A percentile compares a stretch with the other conserved stretches of the same genome.
These are phyloP conservation scores for Pocillopora grandis DNA, from an alignment of 92 coral and sea anemone genomes.

Conservation along the genomic window DNA sequence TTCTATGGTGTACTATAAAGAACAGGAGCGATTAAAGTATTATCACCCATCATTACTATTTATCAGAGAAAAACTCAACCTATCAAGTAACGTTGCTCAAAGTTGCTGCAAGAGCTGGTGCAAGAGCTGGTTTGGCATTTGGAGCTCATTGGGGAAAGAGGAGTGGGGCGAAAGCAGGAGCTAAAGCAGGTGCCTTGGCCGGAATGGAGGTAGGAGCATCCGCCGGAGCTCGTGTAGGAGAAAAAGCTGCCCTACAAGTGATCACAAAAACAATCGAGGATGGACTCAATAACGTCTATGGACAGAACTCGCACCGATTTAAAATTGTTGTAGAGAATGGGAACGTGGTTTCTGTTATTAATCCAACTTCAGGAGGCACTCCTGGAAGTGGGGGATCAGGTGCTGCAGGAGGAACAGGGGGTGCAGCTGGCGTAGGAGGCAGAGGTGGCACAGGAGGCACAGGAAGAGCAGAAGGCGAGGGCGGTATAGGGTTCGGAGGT, in stretches of 20 bases:
- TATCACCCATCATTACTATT: neutral
- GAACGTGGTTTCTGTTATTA: constrained; percentile 17
- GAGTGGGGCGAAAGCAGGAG: constrained; percentile 47
- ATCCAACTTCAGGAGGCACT: constrained; percentile 14
- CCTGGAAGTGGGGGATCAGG: constrained; percentile 42
- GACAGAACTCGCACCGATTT: neutral
- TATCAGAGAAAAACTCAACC: constrained; percentile 32
- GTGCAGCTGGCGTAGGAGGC: constrained; percentile 15
- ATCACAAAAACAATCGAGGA: constrained; percentile 27
- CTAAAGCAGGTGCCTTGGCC: constrained; percentile 59
- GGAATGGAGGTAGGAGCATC: constrained; percentile 53
- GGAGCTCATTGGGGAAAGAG: constrained; percentile 22
- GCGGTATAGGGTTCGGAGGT: constrained; percentile 18
- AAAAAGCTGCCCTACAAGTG: constrained; percentile 28
- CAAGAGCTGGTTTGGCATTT: constrained; percentile 54
- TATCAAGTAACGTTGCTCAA: constrained; percentile 25
- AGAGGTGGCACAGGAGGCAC: constrained; percentile 18
- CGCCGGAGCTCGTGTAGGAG: constrained; percentile 47
- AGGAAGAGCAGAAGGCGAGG: constrained; percentile 25
- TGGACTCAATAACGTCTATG: constrained; percentile 6
- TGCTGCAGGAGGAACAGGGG: constrained; percentile 17
- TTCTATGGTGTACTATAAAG: neutral
- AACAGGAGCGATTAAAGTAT: neutral
- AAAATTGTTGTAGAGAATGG: constrained; percentile 19
- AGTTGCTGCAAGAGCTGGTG: constrained; percentile 64